Evolutionary conservation across 2,113 vertebrate genomes (phyloP).

Genomic region (Chloropsis cyanopogon): DNA sequence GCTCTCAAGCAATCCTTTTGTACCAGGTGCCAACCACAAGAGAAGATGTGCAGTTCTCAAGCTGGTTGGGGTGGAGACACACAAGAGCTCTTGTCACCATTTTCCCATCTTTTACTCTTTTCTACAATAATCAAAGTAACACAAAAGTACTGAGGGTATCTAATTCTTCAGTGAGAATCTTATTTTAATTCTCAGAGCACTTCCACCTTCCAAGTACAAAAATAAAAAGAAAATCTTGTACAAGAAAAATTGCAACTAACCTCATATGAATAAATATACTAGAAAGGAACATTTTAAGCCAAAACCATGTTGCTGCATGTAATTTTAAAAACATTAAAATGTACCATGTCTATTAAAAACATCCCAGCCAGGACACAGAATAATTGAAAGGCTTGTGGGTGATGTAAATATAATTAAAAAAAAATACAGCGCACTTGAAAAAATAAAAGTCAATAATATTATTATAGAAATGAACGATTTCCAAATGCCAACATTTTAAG

Average conservation of each 20-base stretch:
- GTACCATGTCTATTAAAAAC: background rate
- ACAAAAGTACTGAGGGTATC: background rate
- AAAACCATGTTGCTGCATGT: background rate
- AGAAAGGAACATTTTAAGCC: background rate
- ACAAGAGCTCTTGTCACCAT: background rate
- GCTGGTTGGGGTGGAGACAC: background rate
- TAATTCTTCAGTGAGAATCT: background rate
- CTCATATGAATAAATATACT: background rate
- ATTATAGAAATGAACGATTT: background rate
- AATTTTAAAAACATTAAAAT: background rate
- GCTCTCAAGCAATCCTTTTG: background rate
- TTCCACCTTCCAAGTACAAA: background rate
- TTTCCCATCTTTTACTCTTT: background rate
- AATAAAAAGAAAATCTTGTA: background rate
- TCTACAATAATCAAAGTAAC: background rate
- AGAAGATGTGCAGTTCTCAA: background rate
- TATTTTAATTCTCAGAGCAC: background rate
- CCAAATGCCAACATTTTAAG: background rate
- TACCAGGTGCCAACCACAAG: background rate
- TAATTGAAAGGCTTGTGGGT: background rate
- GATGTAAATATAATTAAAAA: background rate
- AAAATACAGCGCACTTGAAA: background rate
- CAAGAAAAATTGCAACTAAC: background rate
- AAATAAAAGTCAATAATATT: background rate
- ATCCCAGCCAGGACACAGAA: background rate